Conservation (phyloP, 2,797 vertebrate genomes). For the Craterocephalus amniculus region DNA sequence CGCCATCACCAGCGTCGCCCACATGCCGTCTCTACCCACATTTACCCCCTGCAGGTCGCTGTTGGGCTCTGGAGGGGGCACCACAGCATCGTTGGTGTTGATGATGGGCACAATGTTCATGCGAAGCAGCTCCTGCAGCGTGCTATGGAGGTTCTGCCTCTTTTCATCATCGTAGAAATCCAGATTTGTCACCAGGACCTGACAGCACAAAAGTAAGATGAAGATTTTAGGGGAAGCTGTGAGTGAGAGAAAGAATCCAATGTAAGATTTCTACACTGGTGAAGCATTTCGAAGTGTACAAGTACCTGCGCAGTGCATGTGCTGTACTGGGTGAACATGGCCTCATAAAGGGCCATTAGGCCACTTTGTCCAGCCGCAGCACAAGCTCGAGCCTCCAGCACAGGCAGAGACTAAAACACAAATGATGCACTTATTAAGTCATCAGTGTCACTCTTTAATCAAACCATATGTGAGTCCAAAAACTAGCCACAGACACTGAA, state of each 20-base stretch:
- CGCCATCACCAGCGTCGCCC: slow-evolving; percentile 37
- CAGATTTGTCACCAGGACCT: slow-evolving; percentile 98
- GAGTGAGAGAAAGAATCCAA: neutral
- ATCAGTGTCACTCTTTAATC: neutral
- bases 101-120: slow-evolving; percentile 99
- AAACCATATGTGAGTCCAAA: neutral
- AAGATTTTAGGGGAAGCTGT: neutral
- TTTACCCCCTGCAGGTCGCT: slow-evolving; percentile 99
- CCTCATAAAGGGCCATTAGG: slow-evolving; percentile 97
- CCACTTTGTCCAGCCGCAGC: slow-evolving; percentile 98
- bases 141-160: slow-evolving; percentile 94
- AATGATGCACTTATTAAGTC: neutral
- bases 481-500: neutral
- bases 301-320: slow-evolving; percentile 95
- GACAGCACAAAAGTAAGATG: slow-evolving; percentile 1
- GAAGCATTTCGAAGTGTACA: neutral
- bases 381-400: slow-evolving; percentile 95
- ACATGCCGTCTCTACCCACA: slow-evolving; percentile 88
- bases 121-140: slow-evolving; percentile 91
- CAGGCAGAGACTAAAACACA: slow-evolving; percentile 86
- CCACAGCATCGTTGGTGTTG: slow-evolving; percentile 98
- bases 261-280: neutral
- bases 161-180: slow-evolving; percentile 98
- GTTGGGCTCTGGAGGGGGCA: slow-evolving; percentile 95
- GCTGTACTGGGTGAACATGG: slow-evolving; percentile 99